Base-by-base conservation (phyloP, 2,113 vertebrate species). In the Oceanites oceanicus region DNA sequence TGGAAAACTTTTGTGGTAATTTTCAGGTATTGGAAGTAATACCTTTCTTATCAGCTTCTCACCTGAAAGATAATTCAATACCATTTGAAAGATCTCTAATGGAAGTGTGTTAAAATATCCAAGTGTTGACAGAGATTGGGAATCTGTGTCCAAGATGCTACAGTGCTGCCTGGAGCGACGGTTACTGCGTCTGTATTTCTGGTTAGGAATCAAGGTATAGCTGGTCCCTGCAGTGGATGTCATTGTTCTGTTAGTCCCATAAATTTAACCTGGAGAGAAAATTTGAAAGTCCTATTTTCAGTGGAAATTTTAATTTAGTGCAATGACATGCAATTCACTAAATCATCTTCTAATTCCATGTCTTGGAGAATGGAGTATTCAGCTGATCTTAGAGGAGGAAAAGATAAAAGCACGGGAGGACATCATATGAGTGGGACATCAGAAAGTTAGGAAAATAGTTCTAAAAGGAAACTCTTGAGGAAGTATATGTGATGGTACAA, bases 51-150 rank as follows among this genome's bases (percentile, higher is more conserved):
- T 12, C n/a, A 34, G 58, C 25, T 23, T 17, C 97, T 97, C 76
- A 99, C 98, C 98, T 97, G 98, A 93, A n/a, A 99, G 96, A 55
- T 98, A 98, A 67, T 94, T 98, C 94, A 99, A 71, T 45, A 99
- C 96, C 96, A 98, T 97, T n/a, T 99, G 96, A 29, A 99, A 98
- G 86, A 99, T 97, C 97, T 99, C 99, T 10, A 98, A 8, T 7
- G 99, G 99, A 4, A 99, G 97, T 0, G 44, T 56, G 92, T 97
- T 97, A 79, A 99, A 99, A 86, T 97, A 55, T 2, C 98, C 98
- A 56, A 98, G 96, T 0, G 95, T 91, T 86, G 98, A 92, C 49
- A 52, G 84, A 18, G 78, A 45, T 18, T 88, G 97, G 93, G 96
- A 90, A 21, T 98, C 96, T 38, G 94, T 94, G 79, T 72, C 77